A percentile compares a stretch with the other conserved stretches of the same genome.
Evolutionary conservation across 2,888 invertebrate species (phyloP).

Genomic region (Hemicrepidius hirtus): DNA sequence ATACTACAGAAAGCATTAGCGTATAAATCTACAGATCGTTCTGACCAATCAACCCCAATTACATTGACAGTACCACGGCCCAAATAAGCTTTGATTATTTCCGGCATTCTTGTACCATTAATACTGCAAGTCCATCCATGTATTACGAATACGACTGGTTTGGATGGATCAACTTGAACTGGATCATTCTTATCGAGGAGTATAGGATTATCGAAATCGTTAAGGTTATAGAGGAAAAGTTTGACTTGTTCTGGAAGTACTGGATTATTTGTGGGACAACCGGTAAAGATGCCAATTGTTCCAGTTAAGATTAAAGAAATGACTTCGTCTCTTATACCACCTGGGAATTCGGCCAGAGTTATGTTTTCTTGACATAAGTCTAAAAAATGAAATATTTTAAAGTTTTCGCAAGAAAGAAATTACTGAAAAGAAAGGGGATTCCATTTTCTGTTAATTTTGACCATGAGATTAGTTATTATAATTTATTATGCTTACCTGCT

Average conservation of each 20-base stretch:
- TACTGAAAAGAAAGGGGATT: too few species aligned
- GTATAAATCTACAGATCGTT: not conserved
- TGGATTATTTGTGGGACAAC: not conserved
- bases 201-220: slow-evolving; percentile 1
- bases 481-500: too few species aligned
- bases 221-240: slow-evolving; percentile 16
- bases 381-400: too few species aligned
- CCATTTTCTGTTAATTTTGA: too few species aligned
- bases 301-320: not conserved
- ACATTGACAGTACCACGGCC: slow-evolving; percentile 37
- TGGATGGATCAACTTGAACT: slow-evolving; percentile 2
- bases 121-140: slow-evolving; percentile 29
- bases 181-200: slow-evolving; percentile 8
- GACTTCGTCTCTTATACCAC: not conserved
- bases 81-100: slow-evolving; percentile 33
- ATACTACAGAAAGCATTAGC: slow-evolving; percentile 16
- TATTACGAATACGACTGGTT: slow-evolving; percentile 23
- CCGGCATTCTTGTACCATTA: not conserved
- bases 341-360: not conserved
- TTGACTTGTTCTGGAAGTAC: not conserved
- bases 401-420: too few species aligned
- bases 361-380: slow-evolving; percentile 9
- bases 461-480: too few species aligned
- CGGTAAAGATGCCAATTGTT: not conserved
- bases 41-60: slow-evolving; percentile 32